Evolutionary conservation across 1,140 invertebrate genomes (phyloP), one percentile per base, ranked within the genome.

Genomic region (Meloidogyne exigua): DNA sequence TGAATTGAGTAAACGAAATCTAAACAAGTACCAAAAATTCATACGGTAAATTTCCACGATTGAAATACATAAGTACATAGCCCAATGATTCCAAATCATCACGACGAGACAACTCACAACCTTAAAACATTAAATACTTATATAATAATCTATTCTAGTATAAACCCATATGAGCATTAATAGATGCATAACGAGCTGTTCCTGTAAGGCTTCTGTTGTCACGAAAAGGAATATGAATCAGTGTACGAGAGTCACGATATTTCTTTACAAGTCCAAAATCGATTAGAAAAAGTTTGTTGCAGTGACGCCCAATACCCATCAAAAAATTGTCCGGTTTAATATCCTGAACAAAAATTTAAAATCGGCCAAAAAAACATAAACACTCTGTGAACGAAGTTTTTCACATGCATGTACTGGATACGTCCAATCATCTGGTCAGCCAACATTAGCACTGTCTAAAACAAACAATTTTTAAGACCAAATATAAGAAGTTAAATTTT

Each of bases 231-330:
- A 98, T 98, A 89, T 98, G 95, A 76, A 91, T 88, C 83, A 93
- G 91, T 74, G 93, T 92, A 85, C 93, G 92, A 80, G 91, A 91
- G 88, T 97, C 95, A 67, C 94, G 90, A 88, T 92, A 98, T 89
- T 96, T 97, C 89, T 98, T 98, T 76, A 95, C 95, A 84, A 98
- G 90, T 67, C 95, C 95, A 89, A 96, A 98, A 89, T 98, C 95
- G 87, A 98, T 98, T 85, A 98, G 91, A 89, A 95, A 97, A 25
- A 98, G 87, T 87, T 95, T 95, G 89, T 95, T 95, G 90, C 94
- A 95, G 84, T 95, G 94, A 74, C 94, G 91, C 3, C 94, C 94
- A 88, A 95, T 95, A 87, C 96, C 89, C 89, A 90, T 90, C 63
- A 90, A 80, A 82, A 90, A 90, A 81, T 90, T 90, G 77, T 90